Evolutionary conservation across 2,888 invertebrate species (phyloP), one percentile per base, ranked within the genome.

Genomic region (Caenorhabditis parvicauda): DNA sequence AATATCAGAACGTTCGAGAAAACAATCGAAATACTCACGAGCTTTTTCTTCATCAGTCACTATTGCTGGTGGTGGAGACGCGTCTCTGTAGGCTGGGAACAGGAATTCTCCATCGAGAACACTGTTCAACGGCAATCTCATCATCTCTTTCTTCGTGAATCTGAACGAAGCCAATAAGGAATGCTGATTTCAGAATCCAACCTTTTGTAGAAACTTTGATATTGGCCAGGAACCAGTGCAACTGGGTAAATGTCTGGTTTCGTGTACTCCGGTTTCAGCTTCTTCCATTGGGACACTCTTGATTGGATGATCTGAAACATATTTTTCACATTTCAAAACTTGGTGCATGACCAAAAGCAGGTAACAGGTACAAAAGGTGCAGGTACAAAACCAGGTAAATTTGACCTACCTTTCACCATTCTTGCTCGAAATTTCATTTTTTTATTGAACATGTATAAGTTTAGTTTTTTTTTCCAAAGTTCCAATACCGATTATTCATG

Each of bases 171-270:
- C 42, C 5, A 42, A 17, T 17, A 38, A 21, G 35, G 29, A 27
- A 0, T 37, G 3, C 19, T 29, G 3, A 9, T 45, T 12, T n/a
- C 9, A 32, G 37, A 21, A 2, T 14, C 83, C 78, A 81, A 88
- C 87, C 83, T 84, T 77, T 88, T 87, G 83, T 89, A 94, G 81
- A 87, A 87, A 82, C 93, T 91, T 72, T 90, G 89, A 84, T 88
- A 96, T 84, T 98, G 98, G n/a, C 95, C 95, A 35, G 94, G 92
- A 74, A 98, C 88, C 65, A 98, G 85, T 42, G 95, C 88, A 61
- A 94, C 88, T 21, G 96, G 96, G 86, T 94, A 98, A 0, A 71
- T 65, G 7, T 53, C 52, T 0, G 64, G 61, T 7, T 62, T 51
- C 3, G 72, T 70, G 14, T 49, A 45, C 14, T 59, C 52, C 2